These are phyloP conservation scores for Macrobrachium nipponense DNA, from an alignment of 1,140 invertebrate genomes.

Conservation along the genomic window DNA sequence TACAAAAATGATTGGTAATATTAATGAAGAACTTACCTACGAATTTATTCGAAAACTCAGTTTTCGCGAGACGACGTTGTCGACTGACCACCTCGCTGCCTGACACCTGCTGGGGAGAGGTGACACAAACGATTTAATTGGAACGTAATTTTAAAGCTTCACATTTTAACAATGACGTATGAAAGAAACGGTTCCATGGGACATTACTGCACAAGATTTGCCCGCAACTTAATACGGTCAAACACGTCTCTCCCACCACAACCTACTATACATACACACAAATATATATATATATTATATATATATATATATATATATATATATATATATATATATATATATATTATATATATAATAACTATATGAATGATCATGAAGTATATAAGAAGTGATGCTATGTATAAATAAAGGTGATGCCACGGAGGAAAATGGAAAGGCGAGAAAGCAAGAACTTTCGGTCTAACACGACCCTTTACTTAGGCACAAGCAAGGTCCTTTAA, in stretches of 20 bases:
- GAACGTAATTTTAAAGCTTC: not conserved
- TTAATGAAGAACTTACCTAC: conserved; percentile 5
- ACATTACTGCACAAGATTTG: not conserved
- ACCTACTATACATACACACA: not conserved
- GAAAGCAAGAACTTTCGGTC: too few species aligned
- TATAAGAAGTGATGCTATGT: too few species aligned
- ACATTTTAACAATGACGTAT: not conserved
- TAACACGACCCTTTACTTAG: too few species aligned
- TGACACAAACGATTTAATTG: not conserved
- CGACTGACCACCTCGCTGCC: not conserved
- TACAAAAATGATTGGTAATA: not conserved
- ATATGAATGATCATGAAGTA: too few species aligned
- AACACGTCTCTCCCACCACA: not conserved
- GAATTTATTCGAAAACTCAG: conserved; percentile 34
- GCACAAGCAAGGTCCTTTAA: too few species aligned
- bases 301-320: conserved; percentile 16
- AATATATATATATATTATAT: conserved; percentile 14
- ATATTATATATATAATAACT: not conserved
- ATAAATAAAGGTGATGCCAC: too few species aligned
- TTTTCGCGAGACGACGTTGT: not conserved
- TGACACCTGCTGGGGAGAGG: not conserved
- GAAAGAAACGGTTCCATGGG: not conserved
- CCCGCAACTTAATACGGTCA: not conserved
- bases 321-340: conserved; percentile 6
- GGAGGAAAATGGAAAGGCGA: too few species aligned